Evolutionary conservation across 2,888 invertebrate genomes (phyloP).

Genomic region (Macaria notata): DNA sequence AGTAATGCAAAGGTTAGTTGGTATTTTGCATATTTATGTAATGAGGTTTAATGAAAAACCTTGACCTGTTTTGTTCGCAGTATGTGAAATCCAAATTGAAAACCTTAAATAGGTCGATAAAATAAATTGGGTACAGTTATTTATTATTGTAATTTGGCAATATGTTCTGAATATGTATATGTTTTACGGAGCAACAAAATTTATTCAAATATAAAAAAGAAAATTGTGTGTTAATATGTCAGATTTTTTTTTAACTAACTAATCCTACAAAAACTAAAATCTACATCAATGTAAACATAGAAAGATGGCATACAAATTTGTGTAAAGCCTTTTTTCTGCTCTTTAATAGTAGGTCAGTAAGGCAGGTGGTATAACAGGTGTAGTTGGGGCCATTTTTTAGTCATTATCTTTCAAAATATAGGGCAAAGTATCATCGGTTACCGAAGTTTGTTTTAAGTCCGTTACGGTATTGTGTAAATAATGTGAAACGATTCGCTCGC

Average conservation of each 20-base stretch:
- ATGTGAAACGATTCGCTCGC: slow-evolving; percentile 49
- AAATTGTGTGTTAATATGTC: not conserved
- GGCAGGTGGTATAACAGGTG: slow-evolving; percentile 74
- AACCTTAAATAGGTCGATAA: no score
- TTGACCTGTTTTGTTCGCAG: no score
- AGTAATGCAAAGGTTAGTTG: not conserved
- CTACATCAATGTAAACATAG: no score
- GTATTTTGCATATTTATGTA: not conserved
- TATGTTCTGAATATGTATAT: no score
- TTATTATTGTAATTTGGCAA: no score
- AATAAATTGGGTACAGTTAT: no score
- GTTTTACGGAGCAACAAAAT: no score
- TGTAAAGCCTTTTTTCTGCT: slow-evolving; percentile 42
- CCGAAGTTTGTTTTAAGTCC: slow-evolving; percentile 75
- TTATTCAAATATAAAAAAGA: no score
- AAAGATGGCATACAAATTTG: slow-evolving; percentile 36
- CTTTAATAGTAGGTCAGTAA: slow-evolving; percentile 58
- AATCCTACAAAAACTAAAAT: no score
- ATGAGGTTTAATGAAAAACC: not conserved
- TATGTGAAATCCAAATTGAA: no score
- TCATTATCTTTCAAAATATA: slow-evolving; percentile 48
- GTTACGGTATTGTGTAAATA: slow-evolving; percentile 71
- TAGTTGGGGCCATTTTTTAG: slow-evolving; percentile 50
- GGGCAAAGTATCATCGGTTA: slow-evolving; percentile 59
- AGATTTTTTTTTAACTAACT: no score